A percentile compares a stretch with the other conserved stretches of the same genome.
Evolutionary conservation across 2,888 invertebrate genomes (phyloP).

Genomic region (Coelopa pilipes): DNA sequence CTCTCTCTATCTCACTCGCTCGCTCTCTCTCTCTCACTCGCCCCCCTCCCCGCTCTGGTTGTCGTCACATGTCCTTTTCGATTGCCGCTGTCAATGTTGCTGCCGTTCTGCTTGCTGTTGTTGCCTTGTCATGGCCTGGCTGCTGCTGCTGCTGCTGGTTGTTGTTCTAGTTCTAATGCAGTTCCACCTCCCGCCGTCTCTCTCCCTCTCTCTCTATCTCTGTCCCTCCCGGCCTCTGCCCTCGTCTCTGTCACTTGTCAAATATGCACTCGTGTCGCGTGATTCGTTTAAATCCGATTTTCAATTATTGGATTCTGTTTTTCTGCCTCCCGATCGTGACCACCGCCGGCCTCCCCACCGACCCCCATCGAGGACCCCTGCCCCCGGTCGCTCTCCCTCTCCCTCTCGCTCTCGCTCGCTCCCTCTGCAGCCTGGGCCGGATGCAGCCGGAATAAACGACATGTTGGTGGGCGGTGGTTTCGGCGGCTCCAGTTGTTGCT

Average conservation of each 20-base stretch:
- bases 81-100: slow-evolving; percentile 22
- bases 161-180: slow-evolving; percentile 49
- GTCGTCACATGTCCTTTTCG: slow-evolving; percentile 35
- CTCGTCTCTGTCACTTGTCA: slow-evolving; percentile 27
- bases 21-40: neutral
- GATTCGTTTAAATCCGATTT: slow-evolving; percentile 56
- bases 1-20: too few species aligned
- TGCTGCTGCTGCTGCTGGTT: slow-evolving; percentile 38
- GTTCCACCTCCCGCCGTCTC: slow-evolving; percentile 27
- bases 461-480: slow-evolving; percentile 27
- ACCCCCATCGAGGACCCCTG: too few species aligned
- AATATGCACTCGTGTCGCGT: slow-evolving; percentile 43
- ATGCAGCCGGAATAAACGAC: slow-evolving; percentile 36
- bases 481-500: slow-evolving; percentile 12
- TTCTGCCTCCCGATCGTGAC: slow-evolving; percentile 42
- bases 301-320: slow-evolving; percentile 61
- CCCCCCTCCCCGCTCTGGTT: neutral
- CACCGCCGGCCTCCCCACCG: too few species aligned
- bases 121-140: too few species aligned
- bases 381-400: slow-evolving; percentile 1
- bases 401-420: slow-evolving; percentile 1
- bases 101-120: slow-evolving; percentile 36
- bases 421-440: neutral
- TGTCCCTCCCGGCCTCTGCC: neutral
- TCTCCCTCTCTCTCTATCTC: neutral